Base-by-base conservation (phyloP, 1,140 invertebrate genomes). In the Drosophila nebulosa region DNA sequence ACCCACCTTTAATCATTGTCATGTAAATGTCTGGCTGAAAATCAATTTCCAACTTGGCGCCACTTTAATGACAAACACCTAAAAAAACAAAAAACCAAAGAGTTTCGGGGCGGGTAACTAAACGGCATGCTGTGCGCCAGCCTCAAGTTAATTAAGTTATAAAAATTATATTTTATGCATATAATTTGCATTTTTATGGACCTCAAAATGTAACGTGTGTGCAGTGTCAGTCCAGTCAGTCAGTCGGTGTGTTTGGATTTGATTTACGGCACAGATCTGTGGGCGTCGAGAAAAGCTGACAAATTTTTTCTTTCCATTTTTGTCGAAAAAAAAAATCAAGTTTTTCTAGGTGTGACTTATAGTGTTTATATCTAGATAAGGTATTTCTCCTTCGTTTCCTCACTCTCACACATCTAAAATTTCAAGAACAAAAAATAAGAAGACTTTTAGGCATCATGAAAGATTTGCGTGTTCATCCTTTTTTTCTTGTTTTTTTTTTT, bases 141-240 rank as follows among this genome's bases (percentile, higher is more conserved):
- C 9, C 51, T 66, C 69, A 52, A 60, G 27, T 86, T 88, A 86
- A 86, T 86, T 86, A 75, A 86, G 83, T 86, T 86, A 86, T 88
- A 86, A 86, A 86, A 86, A 86, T 88, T 88, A 88, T 86, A 86
- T 65, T 86, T 86, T 88, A 88, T 86, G 83, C 83, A 86, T 86
- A 88, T 64, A 72, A 86, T 86, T 86, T 86, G 81, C 81, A 86
- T 86, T 86, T 86, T 86, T 88, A 86, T 86, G 65, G 69, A 56
- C 70, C 64, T 62, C 81, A 86, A 55, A 86, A 88, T 88, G 74
- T 81, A 81, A 85, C 78, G 52, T 86, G 39, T 46, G 16, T 46
- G 78, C 69, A 58, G 66, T 64, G 81, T 42, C 14, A 42, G 10
- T 30, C 27, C 10, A 24, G 30, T 32, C 30, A 32, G 30, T 32